These are phyloP conservation scores for Lamproptera curius DNA, from an alignment of 2,888 invertebrate species.

Conservation along the genomic window DNA sequence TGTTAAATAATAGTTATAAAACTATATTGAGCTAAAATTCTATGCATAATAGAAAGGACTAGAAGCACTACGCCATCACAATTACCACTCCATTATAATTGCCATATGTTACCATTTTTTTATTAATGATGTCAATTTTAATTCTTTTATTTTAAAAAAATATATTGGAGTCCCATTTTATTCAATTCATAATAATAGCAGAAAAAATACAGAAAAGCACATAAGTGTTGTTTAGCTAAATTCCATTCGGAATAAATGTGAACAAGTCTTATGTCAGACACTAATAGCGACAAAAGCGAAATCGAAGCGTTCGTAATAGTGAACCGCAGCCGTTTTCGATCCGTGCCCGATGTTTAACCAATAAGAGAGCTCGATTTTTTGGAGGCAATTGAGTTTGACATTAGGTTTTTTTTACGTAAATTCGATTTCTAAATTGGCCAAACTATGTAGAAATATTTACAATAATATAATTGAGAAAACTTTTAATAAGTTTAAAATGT, in stretches of 20 bases:
- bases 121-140: not conserved
- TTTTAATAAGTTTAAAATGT: no score
- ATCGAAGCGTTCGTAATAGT: no score
- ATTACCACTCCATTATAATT: not conserved
- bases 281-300: no score
- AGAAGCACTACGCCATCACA: not conserved
- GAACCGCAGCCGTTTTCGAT: no score
- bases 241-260: no score
- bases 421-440: not conserved
- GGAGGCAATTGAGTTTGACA: no score
- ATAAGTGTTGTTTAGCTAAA: not conserved
- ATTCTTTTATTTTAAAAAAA: not conserved
- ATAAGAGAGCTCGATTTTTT: no score
- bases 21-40: not conserved
- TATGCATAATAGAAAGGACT: not conserved
- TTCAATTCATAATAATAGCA: not conserved
- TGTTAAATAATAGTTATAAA: not conserved
- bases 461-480: no score
- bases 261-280: no score
- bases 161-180: not conserved
- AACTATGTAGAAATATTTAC: not conserved
- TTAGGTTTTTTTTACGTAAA: no score
- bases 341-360: no score
- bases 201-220: not conserved
- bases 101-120: no score